Conservation (phyloP, 2,113 vertebrate genomes). For the Eleginops maclovinus region DNA sequence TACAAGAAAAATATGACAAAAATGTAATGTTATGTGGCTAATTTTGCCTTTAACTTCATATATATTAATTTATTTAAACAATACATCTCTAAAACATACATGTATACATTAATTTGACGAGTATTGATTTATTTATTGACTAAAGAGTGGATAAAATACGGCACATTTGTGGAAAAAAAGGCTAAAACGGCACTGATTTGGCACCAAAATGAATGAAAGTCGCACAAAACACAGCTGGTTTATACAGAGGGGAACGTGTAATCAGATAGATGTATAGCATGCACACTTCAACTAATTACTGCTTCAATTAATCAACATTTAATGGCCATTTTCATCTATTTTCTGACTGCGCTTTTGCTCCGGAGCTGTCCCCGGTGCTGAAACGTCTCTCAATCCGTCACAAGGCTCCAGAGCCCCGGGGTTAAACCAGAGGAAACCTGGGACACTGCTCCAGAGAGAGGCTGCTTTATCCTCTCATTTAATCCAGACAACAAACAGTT, state of each 20-base stretch:
- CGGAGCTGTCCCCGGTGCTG: slow-evolving; percentile 77
- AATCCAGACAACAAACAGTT: slow-evolving; percentile 43
- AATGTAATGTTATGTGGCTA: too few relatives aligned
- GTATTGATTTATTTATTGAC: neutral
- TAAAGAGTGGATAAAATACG: neutral
- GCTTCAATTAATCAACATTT: too few relatives aligned
- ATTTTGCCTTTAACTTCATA: neutral
- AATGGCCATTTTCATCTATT: too few relatives aligned
- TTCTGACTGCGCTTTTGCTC: neutral
- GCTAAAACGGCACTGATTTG: neutral
- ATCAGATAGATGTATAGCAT: too few relatives aligned
- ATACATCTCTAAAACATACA: neutral
- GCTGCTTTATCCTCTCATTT: neutral
- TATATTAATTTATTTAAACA: neutral
- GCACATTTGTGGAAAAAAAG: neutral
- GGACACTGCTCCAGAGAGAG: too few relatives aligned
- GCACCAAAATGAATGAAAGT: neutral
- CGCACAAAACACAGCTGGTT: too few relatives aligned
- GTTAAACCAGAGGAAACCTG: too few relatives aligned
- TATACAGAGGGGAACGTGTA: too few relatives aligned
- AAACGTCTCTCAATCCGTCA: neutral
- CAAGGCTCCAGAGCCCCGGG: too few relatives aligned
- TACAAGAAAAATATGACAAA: neutral
- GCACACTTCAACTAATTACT: too few relatives aligned
- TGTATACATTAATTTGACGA: neutral